A percentile compares a stretch with the other conserved stretches of the same genome.
These are phyloP conservation scores for Sarcophaga variegata DNA, from an alignment of 2,888 invertebrate species.

Conservation along the genomic window DNA sequence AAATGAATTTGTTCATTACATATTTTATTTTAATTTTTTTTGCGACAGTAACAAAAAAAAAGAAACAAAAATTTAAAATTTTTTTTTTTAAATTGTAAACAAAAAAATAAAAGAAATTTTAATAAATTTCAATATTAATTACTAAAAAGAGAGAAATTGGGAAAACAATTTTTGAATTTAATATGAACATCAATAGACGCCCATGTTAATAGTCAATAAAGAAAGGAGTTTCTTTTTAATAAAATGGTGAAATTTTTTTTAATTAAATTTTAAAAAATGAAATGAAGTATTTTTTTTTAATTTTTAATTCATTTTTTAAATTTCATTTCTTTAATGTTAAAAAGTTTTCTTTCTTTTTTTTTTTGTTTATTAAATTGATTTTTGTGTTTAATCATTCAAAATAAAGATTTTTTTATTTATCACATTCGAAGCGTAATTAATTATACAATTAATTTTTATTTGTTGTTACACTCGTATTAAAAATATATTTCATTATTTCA, in stretches of 20 bases:
- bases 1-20: no score
- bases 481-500: constrained; percentile 1
- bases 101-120: background rate
- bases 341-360: background rate
- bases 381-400: constrained; percentile 1
- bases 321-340: background rate
- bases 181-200: no score
- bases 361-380: background rate
- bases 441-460: constrained; percentile 43
- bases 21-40: no score
- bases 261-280: background rate
- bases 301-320: background rate
- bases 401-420: constrained; percentile 11
- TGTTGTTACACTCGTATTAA: constrained; percentile 6
- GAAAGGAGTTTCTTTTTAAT: background rate
- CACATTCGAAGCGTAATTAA: constrained; percentile 27
- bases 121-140: constrained; percentile 2
- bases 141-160: constrained; percentile 18
- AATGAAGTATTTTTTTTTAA: constrained; percentile 10
- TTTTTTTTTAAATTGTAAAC: no score
- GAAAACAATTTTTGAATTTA: no score
- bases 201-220: background rate
- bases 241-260: background rate
- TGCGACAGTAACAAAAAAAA: background rate
- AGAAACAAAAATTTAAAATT: background rate